These are phyloP conservation scores for Calephelis perditalis DNA, from an alignment of 2,888 invertebrate genomes.

Conservation along the genomic window DNA sequence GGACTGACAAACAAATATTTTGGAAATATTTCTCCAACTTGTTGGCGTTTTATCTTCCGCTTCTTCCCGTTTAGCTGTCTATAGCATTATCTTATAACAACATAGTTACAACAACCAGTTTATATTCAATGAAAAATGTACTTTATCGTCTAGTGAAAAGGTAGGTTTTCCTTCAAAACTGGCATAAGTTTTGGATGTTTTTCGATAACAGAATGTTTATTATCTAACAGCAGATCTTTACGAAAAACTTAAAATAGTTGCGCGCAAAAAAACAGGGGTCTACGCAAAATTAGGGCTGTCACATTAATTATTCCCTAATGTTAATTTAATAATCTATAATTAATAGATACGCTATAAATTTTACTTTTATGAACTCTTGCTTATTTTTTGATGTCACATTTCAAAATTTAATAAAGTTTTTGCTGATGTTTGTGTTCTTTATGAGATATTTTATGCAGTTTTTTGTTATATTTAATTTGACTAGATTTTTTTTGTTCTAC, in stretches of 20 bases:
- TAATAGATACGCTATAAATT: conserved; percentile 18
- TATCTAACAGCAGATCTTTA: conserved; percentile 71
- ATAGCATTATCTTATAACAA: conserved; percentile 40
- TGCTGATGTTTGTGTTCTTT: neutral
- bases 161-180: conserved; percentile 21
- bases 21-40: conserved; percentile 77
- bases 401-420: conserved; percentile 12
- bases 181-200: conserved; percentile 28
- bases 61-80: conserved; percentile 71
- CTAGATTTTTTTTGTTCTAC: neutral
- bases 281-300: conserved; percentile 53
- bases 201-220: conserved; percentile 37
- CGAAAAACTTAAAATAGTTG: conserved; percentile 68
- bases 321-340: conserved; percentile 31
- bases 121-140: conserved; percentile 19
- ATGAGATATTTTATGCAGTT: neutral
- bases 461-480: neutral
- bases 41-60: conserved; percentile 74
- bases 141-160: neutral
- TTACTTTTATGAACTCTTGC: conserved; percentile 15
- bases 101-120: conserved; percentile 5
- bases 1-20: conserved; percentile 73
- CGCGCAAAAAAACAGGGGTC: conserved; percentile 61
- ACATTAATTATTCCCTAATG: conserved; percentile 34
- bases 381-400: conserved; percentile 10